Conservation (phyloP, 2,113 vertebrate species). For the Eubucco bourcierii region DNA sequence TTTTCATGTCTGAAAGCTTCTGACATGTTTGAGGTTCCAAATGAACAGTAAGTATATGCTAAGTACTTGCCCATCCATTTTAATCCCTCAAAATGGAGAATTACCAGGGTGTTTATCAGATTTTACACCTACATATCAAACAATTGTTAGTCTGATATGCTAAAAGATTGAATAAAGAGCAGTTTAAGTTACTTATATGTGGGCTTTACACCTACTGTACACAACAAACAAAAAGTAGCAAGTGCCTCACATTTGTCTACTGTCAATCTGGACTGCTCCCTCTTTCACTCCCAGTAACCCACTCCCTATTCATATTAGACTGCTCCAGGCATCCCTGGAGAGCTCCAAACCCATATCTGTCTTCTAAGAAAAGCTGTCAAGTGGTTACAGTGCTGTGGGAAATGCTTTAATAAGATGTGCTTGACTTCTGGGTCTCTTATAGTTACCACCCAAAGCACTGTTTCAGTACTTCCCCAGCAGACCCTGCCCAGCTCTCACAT, state of each 20-base stretch:
- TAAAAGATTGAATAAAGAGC: background rate
- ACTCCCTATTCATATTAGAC: accelerated
- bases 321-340: background rate
- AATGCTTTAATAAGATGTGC: background rate
- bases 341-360: background rate
- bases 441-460: background rate
- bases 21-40: background rate
- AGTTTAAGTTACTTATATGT: background rate
- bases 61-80: background rate
- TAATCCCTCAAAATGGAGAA: background rate
- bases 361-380: background rate
- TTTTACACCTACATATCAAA: background rate
- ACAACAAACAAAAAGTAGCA: background rate
- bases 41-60: background rate
- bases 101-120: background rate
- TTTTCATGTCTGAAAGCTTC: background rate
- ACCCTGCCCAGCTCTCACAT: background rate
- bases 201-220: background rate
- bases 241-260: accelerated
- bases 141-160: background rate
- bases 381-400: background rate
- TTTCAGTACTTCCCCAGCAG: background rate
- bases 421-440: background rate
- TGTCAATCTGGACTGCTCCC: background rate
- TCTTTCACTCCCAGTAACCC: background rate